phyloP scores from a whole-genome alignment of 2,888 invertebrate genomes.

The Epiblema foenella region DNA sequence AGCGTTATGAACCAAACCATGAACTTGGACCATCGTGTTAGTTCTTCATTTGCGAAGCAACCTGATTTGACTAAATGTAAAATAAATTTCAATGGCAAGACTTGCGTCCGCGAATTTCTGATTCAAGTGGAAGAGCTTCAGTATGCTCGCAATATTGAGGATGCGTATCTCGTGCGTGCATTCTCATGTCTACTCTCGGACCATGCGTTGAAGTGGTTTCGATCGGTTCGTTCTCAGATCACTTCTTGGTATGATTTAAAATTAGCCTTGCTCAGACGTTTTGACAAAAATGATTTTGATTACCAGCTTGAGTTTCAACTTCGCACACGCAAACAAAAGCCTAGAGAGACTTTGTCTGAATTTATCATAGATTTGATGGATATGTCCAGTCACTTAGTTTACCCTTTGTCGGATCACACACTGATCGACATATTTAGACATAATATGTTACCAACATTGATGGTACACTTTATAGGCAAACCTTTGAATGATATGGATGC shows the following conservation, averaged over 20 bases:
- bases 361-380: conserved; percentile 16
- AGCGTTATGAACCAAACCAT: conserved; percentile 1
- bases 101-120: conserved; percentile 20
- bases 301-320: conserved; percentile 19
- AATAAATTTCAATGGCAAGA: conserved; percentile 11
- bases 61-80: not conserved
- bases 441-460: conserved; percentile 6
- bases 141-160: conserved; percentile 2
- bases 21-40: not conserved
- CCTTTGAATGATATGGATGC: not conserved
- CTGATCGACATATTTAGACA: conserved; percentile 17
- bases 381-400: not conserved
- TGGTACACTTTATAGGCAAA: not conserved
- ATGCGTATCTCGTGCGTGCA: not conserved
- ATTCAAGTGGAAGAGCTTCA: conserved; percentile 7
- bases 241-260: conserved; percentile 3
- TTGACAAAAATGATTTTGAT: conserved; percentile 12
- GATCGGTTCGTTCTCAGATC: not conserved
- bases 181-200: conserved; percentile 2
- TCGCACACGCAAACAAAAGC: conserved; percentile 13
- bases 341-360: conserved; percentile 7
- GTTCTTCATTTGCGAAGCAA: not conserved
- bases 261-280: not conserved
- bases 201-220: conserved; percentile 9
- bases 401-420: not conserved